Evolutionary conservation across 2,888 invertebrate species (phyloP), one percentile per base, ranked within the genome.

Genomic region (Sphecodes monilicornis): DNA sequence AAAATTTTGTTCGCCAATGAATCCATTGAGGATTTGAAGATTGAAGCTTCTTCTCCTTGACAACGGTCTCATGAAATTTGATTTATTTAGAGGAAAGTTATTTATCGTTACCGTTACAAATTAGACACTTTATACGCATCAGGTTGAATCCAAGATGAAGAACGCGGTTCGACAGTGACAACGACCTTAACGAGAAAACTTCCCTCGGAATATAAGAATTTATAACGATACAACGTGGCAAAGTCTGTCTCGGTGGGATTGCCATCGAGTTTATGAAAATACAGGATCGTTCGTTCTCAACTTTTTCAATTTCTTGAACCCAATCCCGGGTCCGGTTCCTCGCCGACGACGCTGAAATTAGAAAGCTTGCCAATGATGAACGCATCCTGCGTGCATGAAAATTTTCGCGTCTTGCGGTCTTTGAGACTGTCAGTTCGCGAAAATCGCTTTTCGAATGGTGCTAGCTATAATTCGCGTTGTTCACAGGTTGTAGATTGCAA

Each of bases 181-280:
- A 74, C 57, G 60, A 66, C 22, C 22, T 18, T 46, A 76, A 66
- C 66, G 75, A 66, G 66, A n/a, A 76, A 66, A 76, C 46, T 76
- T 76, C 36, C 26, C 43, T 32, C 32, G 32, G 66, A 36, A 76
- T 54, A 76, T 76, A 43, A 76, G 75, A 64, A 76, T 76, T 66
- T 76, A 76, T 66, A 76, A 36, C 64, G 66, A 76, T 66, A 50
- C 66, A 43, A 36, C 10, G 32, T 10, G 22, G 66, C 64, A 13
- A 46, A 66, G 46, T 76, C 46, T 66, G 75, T 76, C 50, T 36
- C 66, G 46, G 36, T 32, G 66, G 75, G n/a, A 76, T 76, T 76
- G 75, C 75, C 43, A 66, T 76, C 75, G 66, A 76, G 66, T 76
- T 76, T 76, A 76, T 76, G 75, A 76, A 76, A 76, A 76, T 50